Base-by-base conservation (phyloP, 2,797 vertebrate species). In the Malacoraja senta region DNA sequence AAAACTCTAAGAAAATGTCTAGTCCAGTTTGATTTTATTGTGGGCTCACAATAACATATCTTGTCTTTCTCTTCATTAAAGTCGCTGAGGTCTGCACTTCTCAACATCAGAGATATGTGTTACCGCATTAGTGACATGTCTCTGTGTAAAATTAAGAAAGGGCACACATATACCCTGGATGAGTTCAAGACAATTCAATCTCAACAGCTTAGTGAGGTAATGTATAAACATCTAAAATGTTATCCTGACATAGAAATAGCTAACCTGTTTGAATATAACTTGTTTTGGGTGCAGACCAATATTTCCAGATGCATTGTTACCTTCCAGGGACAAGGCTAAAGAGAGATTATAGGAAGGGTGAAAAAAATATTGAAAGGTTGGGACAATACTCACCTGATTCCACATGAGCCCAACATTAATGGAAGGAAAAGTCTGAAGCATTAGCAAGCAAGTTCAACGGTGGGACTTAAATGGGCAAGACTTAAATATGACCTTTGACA, bases 81-180 rank as follows among this genome's bases (percentile, higher is more conserved):
- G 98, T 95, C 93, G 94, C 95, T 98, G 91, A 94, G 95, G 80
- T 96, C 97, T 80, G 97, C 97, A 32, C 94, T 98, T 94, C 95
- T 97, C n/a, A 96, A 97, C 94, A 96, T 98, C 94, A 96, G 95
- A 94, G 96, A 97, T 93, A 96, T 98, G 96, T 98, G 98, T 94
- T 96, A 95, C 93, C 95, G 96, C 21, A 95, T 98, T 93, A 95
- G 95, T 93, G 96, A 96, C 93, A 95, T 96, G 93, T 93, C 94
- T 68, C 96, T 98, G 94, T 98, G 96, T 94, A 95, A 94, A 65
- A 94, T 97, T 32, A 96, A 97, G 93, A 96, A 95, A 94, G 95
- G 95, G 21, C 95, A 94, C 93, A 97, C 96, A 0, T 97, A 97
- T 94, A 96, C 96, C 0, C 95, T 98, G 93, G 93, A 95, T 91